phyloP scores from a whole-genome alignment of 2,888 invertebrate genomes.

The Xylota sylvarum region DNA sequence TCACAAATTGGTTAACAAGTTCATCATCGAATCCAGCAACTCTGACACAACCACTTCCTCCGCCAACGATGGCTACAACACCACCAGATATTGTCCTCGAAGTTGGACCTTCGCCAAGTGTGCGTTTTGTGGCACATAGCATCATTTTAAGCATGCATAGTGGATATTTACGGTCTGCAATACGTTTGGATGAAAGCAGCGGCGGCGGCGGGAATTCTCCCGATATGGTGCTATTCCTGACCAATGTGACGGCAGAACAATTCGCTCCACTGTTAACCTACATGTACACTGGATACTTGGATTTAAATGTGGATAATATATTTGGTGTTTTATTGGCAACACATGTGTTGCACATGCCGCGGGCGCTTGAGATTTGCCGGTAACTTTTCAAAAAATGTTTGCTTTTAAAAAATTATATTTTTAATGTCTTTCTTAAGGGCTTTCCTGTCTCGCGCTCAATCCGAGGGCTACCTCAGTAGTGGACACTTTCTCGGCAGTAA shows the following conservation, averaged over 20 bases:
- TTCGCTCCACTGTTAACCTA: constrained; percentile 90
- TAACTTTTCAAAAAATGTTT: constrained; percentile 69
- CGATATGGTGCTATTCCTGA: constrained; percentile 84
- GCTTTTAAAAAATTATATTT: background rate
- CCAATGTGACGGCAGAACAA: constrained; percentile 87
- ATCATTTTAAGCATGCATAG: constrained; percentile 89
- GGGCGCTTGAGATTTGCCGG: constrained; percentile 89
- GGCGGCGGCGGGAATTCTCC: constrained; percentile 56
- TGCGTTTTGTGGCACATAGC: constrained; percentile 89
- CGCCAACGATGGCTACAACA: constrained; percentile 75
- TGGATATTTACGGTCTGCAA: constrained; percentile 89
- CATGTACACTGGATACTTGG: constrained; percentile 91
- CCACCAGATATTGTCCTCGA: constrained; percentile 88
- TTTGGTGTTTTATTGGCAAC: constrained; percentile 90
- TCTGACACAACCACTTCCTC: constrained; percentile 74
- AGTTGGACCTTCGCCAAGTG: constrained; percentile 87
- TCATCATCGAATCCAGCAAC: constrained; percentile 77
- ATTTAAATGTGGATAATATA: constrained; percentile 89
- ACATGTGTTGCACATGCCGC: constrained; percentile 90
- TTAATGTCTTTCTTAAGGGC: constrained; percentile 83
- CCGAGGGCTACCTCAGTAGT: constrained; percentile 82
- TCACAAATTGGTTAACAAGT: constrained; percentile 85
- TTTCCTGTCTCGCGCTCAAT: constrained; percentile 87
- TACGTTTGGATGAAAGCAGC: constrained; percentile 84
- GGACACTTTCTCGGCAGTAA: constrained; percentile 68